A percentile compares a stretch with the other conserved stretches of the same genome.
These are phyloP conservation scores for Zelostemma sp. DNA, from an alignment of 1,140 invertebrate species.

Conservation along the genomic window DNA sequence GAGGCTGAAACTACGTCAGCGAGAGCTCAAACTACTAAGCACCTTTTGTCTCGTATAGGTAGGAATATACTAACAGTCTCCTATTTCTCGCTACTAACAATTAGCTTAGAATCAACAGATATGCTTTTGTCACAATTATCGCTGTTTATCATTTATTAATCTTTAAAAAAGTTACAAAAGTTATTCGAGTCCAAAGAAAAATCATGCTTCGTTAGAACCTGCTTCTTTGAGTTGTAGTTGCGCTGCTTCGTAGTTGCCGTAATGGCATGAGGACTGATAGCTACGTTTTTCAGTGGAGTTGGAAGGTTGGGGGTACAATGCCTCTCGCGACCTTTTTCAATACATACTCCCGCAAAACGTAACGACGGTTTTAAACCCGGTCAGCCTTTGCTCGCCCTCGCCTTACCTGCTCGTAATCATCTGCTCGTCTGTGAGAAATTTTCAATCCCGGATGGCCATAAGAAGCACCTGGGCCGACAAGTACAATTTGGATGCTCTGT, in stretches of 20 bases:
- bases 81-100: constrained; percentile 11
- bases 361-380: constrained; percentile 76
- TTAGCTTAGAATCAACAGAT: too few relatives aligned
- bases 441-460: constrained; percentile 77
- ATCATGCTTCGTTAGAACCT: too few relatives aligned
- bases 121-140: constrained; percentile 20
- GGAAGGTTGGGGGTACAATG: constrained; percentile 81
- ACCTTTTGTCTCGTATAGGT: constrained; percentile 60
- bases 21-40: constrained; percentile 52
- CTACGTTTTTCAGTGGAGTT: constrained; percentile 72
- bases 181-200: too few relatives aligned
- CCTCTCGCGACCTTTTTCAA: constrained; percentile 77
- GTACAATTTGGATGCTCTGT: constrained; percentile 70
- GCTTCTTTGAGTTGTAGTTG: too few relatives aligned
- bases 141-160: too few relatives aligned
- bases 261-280: too few relatives aligned
- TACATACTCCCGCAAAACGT: constrained; percentile 80
- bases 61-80: constrained; percentile 53
- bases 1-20: constrained; percentile 55
- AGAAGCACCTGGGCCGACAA: constrained; percentile 85
- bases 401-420: constrained; percentile 80
- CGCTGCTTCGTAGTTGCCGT: too few relatives aligned
- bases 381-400: constrained; percentile 71
- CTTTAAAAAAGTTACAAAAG: too few relatives aligned
- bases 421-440: constrained; percentile 79